Evolutionary conservation across 2,113 vertebrate genomes (phyloP).

Genomic region (Silurus asotus): DNA sequence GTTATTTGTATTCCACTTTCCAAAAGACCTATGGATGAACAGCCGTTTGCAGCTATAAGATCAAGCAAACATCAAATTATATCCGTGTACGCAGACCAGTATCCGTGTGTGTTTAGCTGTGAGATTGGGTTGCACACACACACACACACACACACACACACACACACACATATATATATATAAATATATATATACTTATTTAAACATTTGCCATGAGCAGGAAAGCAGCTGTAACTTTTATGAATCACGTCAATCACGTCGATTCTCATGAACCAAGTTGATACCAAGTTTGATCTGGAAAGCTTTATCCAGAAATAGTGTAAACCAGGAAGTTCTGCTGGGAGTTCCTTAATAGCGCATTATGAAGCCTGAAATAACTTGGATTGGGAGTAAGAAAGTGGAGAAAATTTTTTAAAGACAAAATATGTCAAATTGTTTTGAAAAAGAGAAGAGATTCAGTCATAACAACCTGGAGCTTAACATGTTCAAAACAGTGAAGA

Average conservation of each 20-base stretch:
- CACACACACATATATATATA: neutral
- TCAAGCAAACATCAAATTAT: neutral
- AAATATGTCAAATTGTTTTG: too few species aligned
- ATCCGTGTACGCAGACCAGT: neutral
- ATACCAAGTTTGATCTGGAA: neutral
- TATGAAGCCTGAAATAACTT: neutral
- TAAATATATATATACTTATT: too few species aligned
- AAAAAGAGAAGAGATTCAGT: too few species aligned
- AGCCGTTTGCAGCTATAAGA: too few species aligned
- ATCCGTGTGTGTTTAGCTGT: neutral
- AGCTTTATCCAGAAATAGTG: neutral
- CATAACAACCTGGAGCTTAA: too few species aligned
- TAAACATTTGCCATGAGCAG: neutral
- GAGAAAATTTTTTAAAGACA: neutral
- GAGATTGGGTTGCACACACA: neutral
- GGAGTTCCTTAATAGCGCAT: neutral
- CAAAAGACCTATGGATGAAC: neutral
- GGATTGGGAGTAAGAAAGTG: neutral
- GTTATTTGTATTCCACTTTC: neutral
- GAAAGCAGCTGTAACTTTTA: neutral
- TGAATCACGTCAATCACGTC: neutral
- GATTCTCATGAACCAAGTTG: neutral
- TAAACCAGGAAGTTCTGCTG: neutral
- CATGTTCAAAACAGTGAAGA: too few species aligned
- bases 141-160: neutral